phyloP scores from a whole-genome alignment of 2,888 invertebrate genomes.

The Philopedon plagiatum region DNA sequence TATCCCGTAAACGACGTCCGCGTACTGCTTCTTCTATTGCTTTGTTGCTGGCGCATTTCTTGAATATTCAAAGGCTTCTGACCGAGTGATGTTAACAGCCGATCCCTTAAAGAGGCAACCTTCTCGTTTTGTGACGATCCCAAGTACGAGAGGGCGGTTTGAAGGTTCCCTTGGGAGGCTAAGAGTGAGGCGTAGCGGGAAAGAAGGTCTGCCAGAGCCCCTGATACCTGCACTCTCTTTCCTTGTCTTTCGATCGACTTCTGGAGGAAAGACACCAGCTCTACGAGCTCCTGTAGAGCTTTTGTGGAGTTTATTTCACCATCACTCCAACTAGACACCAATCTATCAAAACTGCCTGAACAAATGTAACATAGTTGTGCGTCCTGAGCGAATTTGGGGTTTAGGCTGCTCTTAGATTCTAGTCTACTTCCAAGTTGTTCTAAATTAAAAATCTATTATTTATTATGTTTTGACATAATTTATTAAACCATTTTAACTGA shows the following conservation, averaged over 20 bases:
- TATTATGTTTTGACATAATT: not conserved
- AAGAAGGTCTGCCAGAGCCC: slow-evolving; percentile 80
- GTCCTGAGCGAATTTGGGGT: slow-evolving; percentile 74
- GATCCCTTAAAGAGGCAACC: slow-evolving; percentile 73
- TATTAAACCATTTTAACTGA: not conserved
- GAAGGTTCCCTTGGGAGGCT: slow-evolving; percentile 88
- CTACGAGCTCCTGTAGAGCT: slow-evolving; percentile 80
- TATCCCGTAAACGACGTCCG: slow-evolving; percentile 59
- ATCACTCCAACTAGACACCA: slow-evolving; percentile 78
- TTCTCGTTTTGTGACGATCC: slow-evolving; percentile 74
- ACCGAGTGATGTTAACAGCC: slow-evolving; percentile 78
- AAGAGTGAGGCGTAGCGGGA: slow-evolving; percentile 86
- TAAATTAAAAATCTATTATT: slow-evolving; percentile 66
- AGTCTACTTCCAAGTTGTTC: slow-evolving; percentile 89
- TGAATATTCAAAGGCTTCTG: slow-evolving; percentile 66
- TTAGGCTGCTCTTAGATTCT: slow-evolving; percentile 72
- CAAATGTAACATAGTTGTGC: slow-evolving; percentile 90
- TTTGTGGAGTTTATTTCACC: slow-evolving; percentile 62
- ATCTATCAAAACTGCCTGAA: slow-evolving; percentile 84
- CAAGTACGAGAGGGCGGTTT: slow-evolving; percentile 83
- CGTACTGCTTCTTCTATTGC: slow-evolving; percentile 59
- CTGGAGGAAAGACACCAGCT: slow-evolving; percentile 83
- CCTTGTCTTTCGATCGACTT: slow-evolving; percentile 80
- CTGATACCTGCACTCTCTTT: slow-evolving; percentile 73
- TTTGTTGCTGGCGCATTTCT: slow-evolving; percentile 56